phyloP scores from a whole-genome alignment of 2,797 vertebrate genomes.

The Microctenopoma stevenorrisi region DNA sequence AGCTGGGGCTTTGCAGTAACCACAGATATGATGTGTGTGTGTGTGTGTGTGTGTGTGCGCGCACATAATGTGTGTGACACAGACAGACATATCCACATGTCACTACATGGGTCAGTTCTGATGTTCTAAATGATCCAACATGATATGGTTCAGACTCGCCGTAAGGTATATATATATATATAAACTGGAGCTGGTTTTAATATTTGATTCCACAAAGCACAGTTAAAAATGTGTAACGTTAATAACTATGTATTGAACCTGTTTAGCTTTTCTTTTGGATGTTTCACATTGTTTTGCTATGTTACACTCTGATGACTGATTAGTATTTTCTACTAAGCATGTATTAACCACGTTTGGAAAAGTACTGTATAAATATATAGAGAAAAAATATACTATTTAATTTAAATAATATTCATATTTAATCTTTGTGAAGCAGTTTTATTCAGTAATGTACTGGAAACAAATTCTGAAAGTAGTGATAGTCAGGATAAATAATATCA shows the following conservation, averaged over 20 bases:
- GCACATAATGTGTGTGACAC: conserved; percentile 11
- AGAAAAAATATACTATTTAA: too few relatives aligned
- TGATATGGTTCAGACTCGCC: not conserved
- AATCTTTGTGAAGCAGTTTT: not conserved
- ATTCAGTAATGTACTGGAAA: too few relatives aligned
- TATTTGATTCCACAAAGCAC: not conserved
- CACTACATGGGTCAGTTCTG: conserved; percentile 1
- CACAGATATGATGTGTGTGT: conserved; percentile 47
- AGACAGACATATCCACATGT: conserved; percentile 4
- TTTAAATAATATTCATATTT: too few relatives aligned
- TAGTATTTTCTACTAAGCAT: not conserved
- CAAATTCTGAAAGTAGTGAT: not conserved
- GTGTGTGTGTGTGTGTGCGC: conserved; percentile 19
- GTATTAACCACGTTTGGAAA: not conserved
- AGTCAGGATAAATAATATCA: too few relatives aligned
- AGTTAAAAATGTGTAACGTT: conserved; percentile 4
- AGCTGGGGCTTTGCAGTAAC: conserved; percentile 42
- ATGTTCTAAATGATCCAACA: not conserved
- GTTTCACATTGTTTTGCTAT: not conserved
- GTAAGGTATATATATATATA: not conserved
- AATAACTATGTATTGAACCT: not conserved
- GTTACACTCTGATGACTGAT: not conserved
- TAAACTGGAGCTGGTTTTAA: not conserved
- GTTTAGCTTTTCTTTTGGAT: not conserved
- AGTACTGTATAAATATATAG: not conserved